Evolutionary conservation across 2,888 invertebrate genomes (phyloP).

Genomic region (Calameuta idolon): DNA sequence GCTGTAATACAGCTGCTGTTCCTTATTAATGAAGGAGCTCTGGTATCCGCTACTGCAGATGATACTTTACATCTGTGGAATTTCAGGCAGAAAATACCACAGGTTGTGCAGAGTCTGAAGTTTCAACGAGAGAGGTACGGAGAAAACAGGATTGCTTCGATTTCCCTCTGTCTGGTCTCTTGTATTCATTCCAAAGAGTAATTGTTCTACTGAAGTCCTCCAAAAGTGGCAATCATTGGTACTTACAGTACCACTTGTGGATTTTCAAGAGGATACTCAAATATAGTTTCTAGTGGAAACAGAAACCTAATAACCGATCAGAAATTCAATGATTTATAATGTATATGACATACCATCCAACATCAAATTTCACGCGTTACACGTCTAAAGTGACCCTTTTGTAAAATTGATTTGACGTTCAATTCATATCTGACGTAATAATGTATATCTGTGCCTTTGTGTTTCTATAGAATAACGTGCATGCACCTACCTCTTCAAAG

Average conservation of each 20-base stretch:
- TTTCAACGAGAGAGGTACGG: slow-evolving; percentile 94
- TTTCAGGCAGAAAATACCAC: slow-evolving; percentile 93
- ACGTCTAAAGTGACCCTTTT: background rate
- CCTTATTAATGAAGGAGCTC: slow-evolving; percentile 96
- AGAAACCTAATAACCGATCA: background rate
- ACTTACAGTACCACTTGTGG: background rate
- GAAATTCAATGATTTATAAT: background rate
- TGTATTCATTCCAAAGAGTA: background rate
- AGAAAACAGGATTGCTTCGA: background rate
- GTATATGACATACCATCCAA: background rate
- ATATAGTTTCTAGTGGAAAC: background rate
- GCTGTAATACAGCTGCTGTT: slow-evolving; percentile 94
- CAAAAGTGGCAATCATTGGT: background rate
- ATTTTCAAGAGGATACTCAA: background rate
- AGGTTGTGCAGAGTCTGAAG: slow-evolving; percentile 96
- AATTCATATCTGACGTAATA: background rate
- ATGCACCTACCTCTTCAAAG: slow-evolving; percentile 96
- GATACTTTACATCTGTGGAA: slow-evolving; percentile 98
- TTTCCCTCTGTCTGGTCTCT: background rate
- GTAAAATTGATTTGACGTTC: background rate
- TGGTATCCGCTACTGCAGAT: slow-evolving; percentile 95
- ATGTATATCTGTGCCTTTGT: slow-evolving; percentile 19
- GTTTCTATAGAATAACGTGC: slow-evolving; percentile 84
- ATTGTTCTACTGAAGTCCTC: background rate
- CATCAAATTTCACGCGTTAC: background rate